Evolutionary conservation across 2,113 vertebrate genomes (phyloP), one percentile per base, ranked within the genome.

Genomic region (Hippocampus abdominalis): DNA sequence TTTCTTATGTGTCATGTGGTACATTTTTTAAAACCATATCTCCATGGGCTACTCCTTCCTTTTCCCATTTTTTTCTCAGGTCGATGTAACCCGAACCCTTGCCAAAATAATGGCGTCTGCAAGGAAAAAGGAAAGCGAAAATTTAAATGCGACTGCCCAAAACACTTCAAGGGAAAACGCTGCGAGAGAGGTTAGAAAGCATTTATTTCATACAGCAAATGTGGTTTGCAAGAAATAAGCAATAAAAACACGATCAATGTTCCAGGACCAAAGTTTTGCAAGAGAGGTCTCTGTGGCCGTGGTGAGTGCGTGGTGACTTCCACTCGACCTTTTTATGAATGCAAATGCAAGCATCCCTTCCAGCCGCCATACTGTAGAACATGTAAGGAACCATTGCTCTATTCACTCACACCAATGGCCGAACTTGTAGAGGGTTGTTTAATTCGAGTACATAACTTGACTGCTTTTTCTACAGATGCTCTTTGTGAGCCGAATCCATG

Each of bases 321-420:
- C 1, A 71, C 1, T 3, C 27, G 59, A 12, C 92, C 92, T 0
- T 92, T 27, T 78, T 92, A 71, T 23, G 82, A 90, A 71, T 93
- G 92, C 88, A 92, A 91, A 78, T 93, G 92, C 83, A 91, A 82
- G 69, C 23, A 46, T 46, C 90, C 91, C 8, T 93, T 92, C 73
- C 69, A 81, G 81, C 90, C 88, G 5, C 91, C 91, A 44, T 1
- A 71, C 69, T 93, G 92, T 86, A 82, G 0, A 71, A 54, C 0
- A 8, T 5, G 92, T 93, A 80, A 85, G 86, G 5, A 25, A 29
- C 5, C 16, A 25, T 57, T 61, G 70, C 6, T 62, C 68, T 7
- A 60, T 32, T 60, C 27, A 32, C 57, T 60, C 27, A 18, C 57
- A 60, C 27, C 7, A 60, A 20, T 60, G 12, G 57, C 57, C 15